These are phyloP conservation scores for Plebejus argus DNA, from an alignment of 2,888 invertebrate species.

Conservation along the genomic window DNA sequence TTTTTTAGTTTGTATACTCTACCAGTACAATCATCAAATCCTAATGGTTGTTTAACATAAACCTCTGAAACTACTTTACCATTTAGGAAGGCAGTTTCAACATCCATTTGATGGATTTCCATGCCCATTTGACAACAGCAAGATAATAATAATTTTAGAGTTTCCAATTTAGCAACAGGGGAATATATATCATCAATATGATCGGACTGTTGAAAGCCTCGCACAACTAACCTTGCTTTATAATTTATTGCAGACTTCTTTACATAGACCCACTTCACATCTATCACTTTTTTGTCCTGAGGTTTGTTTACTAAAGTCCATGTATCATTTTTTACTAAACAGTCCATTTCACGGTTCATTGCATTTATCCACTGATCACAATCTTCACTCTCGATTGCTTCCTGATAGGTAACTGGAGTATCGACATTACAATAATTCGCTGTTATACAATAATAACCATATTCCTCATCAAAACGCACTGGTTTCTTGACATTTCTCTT, in stretches of 20 bases:
- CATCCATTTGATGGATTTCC: conserved; percentile 41
- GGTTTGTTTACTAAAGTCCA: conserved; percentile 45
- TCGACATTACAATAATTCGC: neutral
- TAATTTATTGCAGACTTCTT: conserved; percentile 40
- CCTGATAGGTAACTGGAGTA: conserved; percentile 36
- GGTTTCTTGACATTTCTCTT: no score
- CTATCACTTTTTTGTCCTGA: conserved; percentile 42
- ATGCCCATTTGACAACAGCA: conserved; percentile 44
- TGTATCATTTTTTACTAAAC: neutral
- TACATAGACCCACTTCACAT: conserved; percentile 50
- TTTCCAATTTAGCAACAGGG: conserved; percentile 48
- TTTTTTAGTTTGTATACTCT: conserved; percentile 47
- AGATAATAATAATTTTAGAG: conserved; percentile 47
- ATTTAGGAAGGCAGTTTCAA: conserved; percentile 49
- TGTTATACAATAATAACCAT: no score
- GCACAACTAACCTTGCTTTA: conserved; percentile 33
- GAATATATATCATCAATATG: conserved; percentile 40
- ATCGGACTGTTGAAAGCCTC: conserved; percentile 37
- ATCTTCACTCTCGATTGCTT: conserved; percentile 31
- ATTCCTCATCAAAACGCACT: no score
- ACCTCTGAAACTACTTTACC: conserved; percentile 43
- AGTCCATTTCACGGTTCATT: neutral
- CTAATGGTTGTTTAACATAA: conserved; percentile 48
- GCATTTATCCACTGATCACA: neutral
- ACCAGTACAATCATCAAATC: conserved; percentile 42